These are phyloP conservation scores for Muntiacus reevesi DNA, from an alignment of 2,113 vertebrate species.

Conservation along the genomic window DNA sequence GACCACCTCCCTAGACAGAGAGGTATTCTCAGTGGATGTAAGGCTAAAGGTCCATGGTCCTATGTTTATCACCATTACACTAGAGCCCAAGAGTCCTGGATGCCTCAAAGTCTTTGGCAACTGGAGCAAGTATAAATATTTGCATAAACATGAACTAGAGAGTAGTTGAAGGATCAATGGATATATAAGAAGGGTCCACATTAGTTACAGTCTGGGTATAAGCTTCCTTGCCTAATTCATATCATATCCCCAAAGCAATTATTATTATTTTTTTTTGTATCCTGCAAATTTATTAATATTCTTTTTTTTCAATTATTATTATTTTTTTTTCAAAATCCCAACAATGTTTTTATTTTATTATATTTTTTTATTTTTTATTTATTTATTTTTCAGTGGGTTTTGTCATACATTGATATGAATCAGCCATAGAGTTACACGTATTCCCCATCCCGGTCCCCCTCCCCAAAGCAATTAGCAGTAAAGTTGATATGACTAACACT, in stretches of 20 bases:
- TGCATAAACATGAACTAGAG: background rate
- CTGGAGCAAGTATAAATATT: background rate
- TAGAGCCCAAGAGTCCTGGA: background rate
- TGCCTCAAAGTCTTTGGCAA: background rate
- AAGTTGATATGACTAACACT: background rate
- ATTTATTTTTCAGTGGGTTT: no score
- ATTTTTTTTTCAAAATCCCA: no score
- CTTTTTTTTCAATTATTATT: no score
- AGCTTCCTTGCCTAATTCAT: background rate
- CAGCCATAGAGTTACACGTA: no score
- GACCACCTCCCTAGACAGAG: background rate
- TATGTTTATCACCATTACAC: background rate
- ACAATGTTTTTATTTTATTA: no score
- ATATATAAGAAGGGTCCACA: background rate
- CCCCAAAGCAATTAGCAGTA: background rate
- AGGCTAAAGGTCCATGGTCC: background rate
- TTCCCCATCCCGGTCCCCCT: no score
- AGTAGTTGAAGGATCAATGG: background rate
- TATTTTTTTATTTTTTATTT: no score
- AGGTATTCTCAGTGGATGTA: background rate
- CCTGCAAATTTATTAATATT: no score
- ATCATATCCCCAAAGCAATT: background rate
- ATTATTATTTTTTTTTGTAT: background rate
- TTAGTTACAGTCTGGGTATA: background rate
- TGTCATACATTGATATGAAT: no score